A percentile compares a stretch with the other conserved stretches of the same genome.
Evolutionary conservation across 2,888 invertebrate genomes (phyloP).

Genomic region (Saturnia pavonia): DNA sequence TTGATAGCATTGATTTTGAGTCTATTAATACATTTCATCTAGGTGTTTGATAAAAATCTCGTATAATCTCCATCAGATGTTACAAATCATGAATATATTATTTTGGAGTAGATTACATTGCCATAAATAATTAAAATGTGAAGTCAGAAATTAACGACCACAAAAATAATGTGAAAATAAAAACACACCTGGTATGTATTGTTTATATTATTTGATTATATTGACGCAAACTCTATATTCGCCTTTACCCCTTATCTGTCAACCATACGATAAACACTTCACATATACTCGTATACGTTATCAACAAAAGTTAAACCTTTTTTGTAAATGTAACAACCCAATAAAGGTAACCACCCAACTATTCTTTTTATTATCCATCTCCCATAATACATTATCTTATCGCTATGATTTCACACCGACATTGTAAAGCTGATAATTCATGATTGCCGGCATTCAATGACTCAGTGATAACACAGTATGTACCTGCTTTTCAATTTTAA

Average conservation of each 20-base stretch:
- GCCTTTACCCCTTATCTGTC: constrained; percentile 3
- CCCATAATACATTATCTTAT: constrained; percentile 48
- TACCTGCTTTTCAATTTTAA: neutral
- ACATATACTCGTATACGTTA: constrained; percentile 19
- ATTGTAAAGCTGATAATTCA: constrained; percentile 19
- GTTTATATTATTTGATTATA: neutral
- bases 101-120: too few relatives aligned
- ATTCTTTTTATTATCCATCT: constrained; percentile 44
- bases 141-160: neutral
- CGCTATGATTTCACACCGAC: constrained; percentile 31
- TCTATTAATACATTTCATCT: too few relatives aligned
- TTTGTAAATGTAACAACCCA: constrained; percentile 19
- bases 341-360: constrained; percentile 40
- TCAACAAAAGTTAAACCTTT: constrained; percentile 23
- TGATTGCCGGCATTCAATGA: constrained; percentile 18
- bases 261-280: constrained; percentile 13
- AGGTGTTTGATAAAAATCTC: too few relatives aligned
- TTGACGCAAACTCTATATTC: constrained; percentile 4
- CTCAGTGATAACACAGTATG: constrained; percentile 6
- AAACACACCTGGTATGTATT: constrained; percentile 6
- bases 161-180: neutral
- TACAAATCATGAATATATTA: too few relatives aligned
- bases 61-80: too few relatives aligned
- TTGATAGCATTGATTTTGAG: too few relatives aligned
- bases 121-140: too few relatives aligned